Percentiles rank a stretch among this genome's conserved stretches.
These are phyloP conservation scores for Monomorium pharaonis DNA, from an alignment of 1,140 invertebrate genomes.

Conservation along the genomic window DNA sequence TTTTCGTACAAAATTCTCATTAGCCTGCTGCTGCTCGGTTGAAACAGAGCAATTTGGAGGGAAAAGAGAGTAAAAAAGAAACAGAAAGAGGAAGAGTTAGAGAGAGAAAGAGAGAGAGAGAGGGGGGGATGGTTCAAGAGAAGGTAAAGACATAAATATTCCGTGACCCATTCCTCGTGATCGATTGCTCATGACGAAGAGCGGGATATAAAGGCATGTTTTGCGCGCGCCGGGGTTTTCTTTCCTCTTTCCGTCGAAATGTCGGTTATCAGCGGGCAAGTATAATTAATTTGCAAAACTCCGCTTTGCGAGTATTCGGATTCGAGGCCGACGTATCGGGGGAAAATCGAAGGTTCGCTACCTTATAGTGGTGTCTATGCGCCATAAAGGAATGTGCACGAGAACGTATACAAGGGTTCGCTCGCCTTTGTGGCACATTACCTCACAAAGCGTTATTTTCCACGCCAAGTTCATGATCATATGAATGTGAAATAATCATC, in stretches of 20 bases:
- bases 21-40: not conserved
- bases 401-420: conserved; percentile 20
- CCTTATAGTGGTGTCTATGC: conserved; percentile 18
- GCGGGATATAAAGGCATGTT: conserved; percentile 32
- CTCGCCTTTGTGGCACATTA: conserved; percentile 57
- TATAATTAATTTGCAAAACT: conserved; percentile 60
- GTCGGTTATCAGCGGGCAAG: conserved; percentile 4
- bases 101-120: not conserved
- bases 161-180: conserved; percentile 26
- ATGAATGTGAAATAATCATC: conserved; percentile 40
- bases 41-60: not conserved
- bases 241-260: not conserved
- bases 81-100: no score
- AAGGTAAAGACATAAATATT: conserved; percentile 39
- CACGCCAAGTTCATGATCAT: conserved; percentile 42
- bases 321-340: not conserved
- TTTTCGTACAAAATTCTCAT: conserved; percentile 2
- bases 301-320: conserved; percentile 32
- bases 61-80: not conserved
- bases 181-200: conserved; percentile 31
- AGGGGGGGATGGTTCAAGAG: not conserved
- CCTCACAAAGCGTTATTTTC: conserved; percentile 50
- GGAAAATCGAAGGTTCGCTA: conserved; percentile 42
- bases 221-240: not conserved
- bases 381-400: conserved; percentile 27